Base-by-base conservation (phyloP, 2,797 vertebrate species). In the Heliangelus exortis region DNA sequence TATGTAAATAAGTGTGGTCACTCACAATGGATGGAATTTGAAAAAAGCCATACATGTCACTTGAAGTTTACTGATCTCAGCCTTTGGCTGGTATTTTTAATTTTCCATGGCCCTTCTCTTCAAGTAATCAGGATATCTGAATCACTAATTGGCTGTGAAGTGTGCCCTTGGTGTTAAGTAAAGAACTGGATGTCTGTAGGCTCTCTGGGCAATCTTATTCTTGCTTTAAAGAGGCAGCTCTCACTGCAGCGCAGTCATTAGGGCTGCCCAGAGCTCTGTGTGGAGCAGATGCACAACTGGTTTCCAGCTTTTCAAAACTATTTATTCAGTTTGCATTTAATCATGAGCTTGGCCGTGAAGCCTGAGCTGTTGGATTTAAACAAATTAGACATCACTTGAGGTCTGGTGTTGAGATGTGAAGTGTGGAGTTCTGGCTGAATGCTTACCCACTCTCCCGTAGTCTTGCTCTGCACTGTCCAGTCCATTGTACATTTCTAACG, bases 381-480 rank as follows among this genome's bases (percentile, higher is more conserved):
- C 12, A n/a, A 51, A 39, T 51, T 10, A 25, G 26, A 28, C 50
- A 51, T 90, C 62, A 8, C 61, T 68, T 14, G 73, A 95, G 75
- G 33, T 94, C 54, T 85, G 89, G 39, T 85, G 89, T 92, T 92
- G 86, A 68, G 73, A 45, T 85, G 69, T 89, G 69, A 92, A 81
- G 75, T 83, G 81, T 92, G 84, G 81, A 90, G 92, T 29, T 87
- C 16, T 15, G 90, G 87, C 75, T 87, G 65, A 85, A 80, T 58
- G 92, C 33, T 93, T 57, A 72, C 84, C 90, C 86, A 4, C 86
- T 87, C 84, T 76, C 58, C 82, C 4, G 1, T 89, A 75, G 89
- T 94, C 91, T 91, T 0, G 25, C 94, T 94, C 94, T 94, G 80
- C 89, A 39, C 91, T 86, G 91, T 91, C 93, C 84, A 88, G 89